Evolutionary conservation across 2,888 invertebrate genomes (phyloP).

Genomic region (Aplocera efformata): DNA sequence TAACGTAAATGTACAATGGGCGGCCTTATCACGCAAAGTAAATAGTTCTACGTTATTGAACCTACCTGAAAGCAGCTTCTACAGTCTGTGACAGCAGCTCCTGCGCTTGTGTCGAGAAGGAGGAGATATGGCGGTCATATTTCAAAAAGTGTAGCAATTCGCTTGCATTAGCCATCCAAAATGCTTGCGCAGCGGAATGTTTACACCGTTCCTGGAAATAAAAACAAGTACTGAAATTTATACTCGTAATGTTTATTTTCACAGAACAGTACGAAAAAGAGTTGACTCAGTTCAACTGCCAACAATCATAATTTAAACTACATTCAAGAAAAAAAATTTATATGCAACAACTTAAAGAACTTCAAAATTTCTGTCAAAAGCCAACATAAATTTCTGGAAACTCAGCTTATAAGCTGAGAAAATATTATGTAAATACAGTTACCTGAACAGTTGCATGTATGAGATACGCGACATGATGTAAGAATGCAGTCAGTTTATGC

Average conservation of each 20-base stretch:
- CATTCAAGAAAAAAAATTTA: too few species aligned
- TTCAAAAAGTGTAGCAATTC: constrained; percentile 97
- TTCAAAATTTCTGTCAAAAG: too few species aligned
- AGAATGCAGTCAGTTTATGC: constrained; percentile 92
- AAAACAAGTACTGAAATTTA: constrained; percentile 2
- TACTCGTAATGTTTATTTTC: too few species aligned
- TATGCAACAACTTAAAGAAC: too few species aligned
- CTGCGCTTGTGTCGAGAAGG: constrained; percentile 95
- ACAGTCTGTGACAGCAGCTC: constrained; percentile 96
- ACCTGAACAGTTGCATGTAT: constrained; percentile 92
- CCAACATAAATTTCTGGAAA: too few species aligned
- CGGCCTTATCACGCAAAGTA: too few species aligned
- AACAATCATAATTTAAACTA: too few species aligned
- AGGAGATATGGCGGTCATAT: constrained; percentile 95
- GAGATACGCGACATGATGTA: constrained; percentile 94
- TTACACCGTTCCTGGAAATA: constrained; percentile 87
- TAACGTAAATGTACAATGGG: too few species aligned
- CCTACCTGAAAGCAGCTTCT: constrained; percentile 91
- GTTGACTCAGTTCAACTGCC: too few species aligned
- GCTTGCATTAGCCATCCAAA: constrained; percentile 99
- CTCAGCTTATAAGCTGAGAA: too few species aligned
- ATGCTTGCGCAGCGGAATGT: constrained; percentile 92
- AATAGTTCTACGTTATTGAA: constrained; percentile 21
- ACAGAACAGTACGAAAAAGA: too few species aligned
- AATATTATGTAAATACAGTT: constrained; percentile 11